Conservation (phyloP, 2,113 vertebrate species). For the Pseudolaguvia tuberculata region DNA sequence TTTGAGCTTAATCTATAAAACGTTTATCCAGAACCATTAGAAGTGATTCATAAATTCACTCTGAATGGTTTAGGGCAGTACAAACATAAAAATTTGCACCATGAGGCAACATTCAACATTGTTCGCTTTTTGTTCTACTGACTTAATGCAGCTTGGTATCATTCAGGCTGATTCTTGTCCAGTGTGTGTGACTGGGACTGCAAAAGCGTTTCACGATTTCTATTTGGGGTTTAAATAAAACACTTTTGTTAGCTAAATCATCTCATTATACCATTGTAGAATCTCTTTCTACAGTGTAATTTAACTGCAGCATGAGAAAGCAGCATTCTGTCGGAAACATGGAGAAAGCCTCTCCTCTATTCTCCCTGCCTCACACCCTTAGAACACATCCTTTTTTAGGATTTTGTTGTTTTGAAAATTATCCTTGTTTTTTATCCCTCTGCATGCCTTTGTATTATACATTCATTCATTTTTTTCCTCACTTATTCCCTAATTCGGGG, state of each 20-base stretch:
- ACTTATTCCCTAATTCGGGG: too few relatives aligned
- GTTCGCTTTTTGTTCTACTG: neutral
- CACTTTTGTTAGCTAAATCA: neutral
- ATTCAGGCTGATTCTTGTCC: conserved; percentile 6
- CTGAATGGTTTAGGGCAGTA: too few relatives aligned
- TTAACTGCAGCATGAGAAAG: neutral
- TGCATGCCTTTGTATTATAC: conserved; percentile 11
- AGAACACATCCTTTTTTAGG: neutral
- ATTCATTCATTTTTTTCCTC: too few relatives aligned
- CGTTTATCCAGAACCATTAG: too few relatives aligned
- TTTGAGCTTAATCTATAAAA: neutral
- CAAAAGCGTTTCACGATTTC: neutral
- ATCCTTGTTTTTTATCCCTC: neutral
- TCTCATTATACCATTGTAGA: neutral
- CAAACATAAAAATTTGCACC: neutral
- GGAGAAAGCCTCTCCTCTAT: neutral
- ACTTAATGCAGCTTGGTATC: too few relatives aligned
- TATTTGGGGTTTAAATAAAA: neutral
- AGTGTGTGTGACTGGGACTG: neutral
- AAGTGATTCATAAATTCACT: too few relatives aligned
- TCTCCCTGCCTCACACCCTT: neutral
- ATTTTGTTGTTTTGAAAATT: neutral
- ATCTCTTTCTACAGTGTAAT: neutral
- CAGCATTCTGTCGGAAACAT: conserved; percentile 18
- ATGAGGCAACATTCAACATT: neutral